Evolutionary conservation across 2,888 invertebrate species (phyloP).

Genomic region (Sepiola atlantica): DNA sequence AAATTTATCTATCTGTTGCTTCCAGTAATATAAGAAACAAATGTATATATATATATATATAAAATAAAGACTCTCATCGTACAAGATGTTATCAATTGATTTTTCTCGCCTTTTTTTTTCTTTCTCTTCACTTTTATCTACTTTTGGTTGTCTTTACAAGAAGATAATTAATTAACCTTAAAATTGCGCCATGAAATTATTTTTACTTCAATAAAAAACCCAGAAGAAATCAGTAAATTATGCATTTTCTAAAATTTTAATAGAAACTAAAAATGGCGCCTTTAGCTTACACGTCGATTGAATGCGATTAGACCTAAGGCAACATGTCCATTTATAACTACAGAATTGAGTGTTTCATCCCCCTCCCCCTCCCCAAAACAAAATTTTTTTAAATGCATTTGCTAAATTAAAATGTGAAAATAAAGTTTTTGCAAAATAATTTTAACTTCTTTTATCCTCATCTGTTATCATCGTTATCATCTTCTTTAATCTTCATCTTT

Average conservation of each 20-base stretch:
- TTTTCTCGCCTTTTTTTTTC: neutral
- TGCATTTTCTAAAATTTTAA: neutral
- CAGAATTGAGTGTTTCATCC: neutral
- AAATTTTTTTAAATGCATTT: neutral
- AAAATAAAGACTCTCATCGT: neutral
- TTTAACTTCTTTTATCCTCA: too few species aligned
- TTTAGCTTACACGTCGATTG: neutral
- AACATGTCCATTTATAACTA: neutral
- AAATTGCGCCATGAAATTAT: neutral
- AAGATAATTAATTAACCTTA: neutral
- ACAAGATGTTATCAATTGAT: neutral
- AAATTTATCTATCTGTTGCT: neutral
- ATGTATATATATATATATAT: too few species aligned
- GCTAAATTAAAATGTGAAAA: neutral
- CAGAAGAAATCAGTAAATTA: neutral
- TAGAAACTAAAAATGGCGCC: neutral
- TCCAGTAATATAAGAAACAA: neutral
- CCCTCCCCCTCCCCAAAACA: neutral
- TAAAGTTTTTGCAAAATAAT: neutral
- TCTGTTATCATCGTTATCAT: too few species aligned
- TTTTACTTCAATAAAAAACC: neutral
- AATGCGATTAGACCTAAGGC: neutral
- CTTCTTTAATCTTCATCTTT: too few species aligned
- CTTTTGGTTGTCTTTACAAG: neutral
- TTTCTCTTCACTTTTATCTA: neutral